Evolutionary conservation across 1,140 invertebrate genomes (phyloP), one percentile per base, ranked within the genome.

Genomic region (Prorops nasuta): DNA sequence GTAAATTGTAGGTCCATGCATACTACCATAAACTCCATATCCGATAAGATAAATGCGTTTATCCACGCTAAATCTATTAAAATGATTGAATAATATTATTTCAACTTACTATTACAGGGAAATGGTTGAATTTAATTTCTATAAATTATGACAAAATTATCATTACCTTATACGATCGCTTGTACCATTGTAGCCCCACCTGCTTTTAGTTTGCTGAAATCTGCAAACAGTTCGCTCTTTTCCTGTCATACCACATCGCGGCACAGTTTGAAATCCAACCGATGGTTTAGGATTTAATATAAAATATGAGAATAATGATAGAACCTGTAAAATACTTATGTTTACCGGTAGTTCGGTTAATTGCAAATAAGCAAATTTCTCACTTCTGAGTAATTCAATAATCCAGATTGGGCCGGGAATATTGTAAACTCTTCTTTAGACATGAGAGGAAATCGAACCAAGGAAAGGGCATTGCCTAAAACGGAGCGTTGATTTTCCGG

Each of bases 151-250:
- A 42, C 40, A 3, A 40, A 16, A 10, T 0, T 34, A 40, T 24
- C n/a, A 21, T 67, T 71, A 87, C 86, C 86, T 83, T 42, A 94
- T 91, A 60, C 90, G 76, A 74, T 94, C 92, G 53, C 87, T 88
- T 0, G 89, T 90, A 2, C 91, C 91, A 74, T 85, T 91, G 66
- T 94, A 94, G 1, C 91, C 91, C 92, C 92, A 94, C 55, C 89
- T 78, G 40, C 81, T 85, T 64, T 93, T 90, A 3, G 89, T 89
- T 64, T 91, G 84, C 41, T 86, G 84, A 74, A 94, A 94, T 54
- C 92, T 81, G 51, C 83, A 89, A 3, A 92, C 88, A 10, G 86
- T 86, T 57, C 89, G 81, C 66, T 94, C 91, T 64, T 91, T 91
- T 1, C 90, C 90, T 19, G 87, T 88, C 81, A 93, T 85, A 60